Percentiles rank a stretch among this genome's conserved stretches.
Conservation (phyloP, 2,888 invertebrate species). For the Uropetala carovei region DNA sequence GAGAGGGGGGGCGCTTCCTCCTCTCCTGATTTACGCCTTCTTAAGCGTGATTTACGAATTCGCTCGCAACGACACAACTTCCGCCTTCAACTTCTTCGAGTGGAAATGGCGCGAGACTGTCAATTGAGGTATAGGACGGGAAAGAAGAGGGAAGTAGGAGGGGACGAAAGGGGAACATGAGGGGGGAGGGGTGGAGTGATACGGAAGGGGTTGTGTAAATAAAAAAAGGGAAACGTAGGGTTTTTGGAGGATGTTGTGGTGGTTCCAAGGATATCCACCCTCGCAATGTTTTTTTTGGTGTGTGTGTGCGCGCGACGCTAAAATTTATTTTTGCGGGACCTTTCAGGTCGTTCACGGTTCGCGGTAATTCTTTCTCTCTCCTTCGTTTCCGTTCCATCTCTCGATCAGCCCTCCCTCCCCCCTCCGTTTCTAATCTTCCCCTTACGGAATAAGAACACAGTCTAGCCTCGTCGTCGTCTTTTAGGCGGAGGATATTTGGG, state of each 20-base stretch:
- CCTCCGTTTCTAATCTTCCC: neutral
- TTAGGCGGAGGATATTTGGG: too few species aligned
- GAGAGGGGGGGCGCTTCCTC: neutral
- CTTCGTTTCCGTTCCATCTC: neutral
- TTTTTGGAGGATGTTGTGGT: neutral
- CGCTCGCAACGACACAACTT: neutral
- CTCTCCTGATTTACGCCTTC: neutral
- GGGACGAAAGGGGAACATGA: neutral
- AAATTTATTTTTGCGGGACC: neutral
- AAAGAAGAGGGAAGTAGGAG: neutral
- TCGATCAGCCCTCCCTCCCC: neutral
- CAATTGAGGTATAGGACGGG: neutral
- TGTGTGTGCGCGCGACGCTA: neutral
- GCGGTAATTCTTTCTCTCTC: neutral
- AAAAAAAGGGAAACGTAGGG: neutral
- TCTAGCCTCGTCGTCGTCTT: too few species aligned
- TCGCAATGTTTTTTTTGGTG: neutral
- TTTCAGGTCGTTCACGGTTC: constrained; percentile 5
- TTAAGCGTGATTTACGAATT: neutral
- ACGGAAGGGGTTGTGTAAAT: neutral
- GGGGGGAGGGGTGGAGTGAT: too few species aligned
- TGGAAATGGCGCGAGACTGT: neutral
- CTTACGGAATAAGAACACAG: too few species aligned
- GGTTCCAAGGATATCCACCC: neutral
- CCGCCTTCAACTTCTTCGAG: neutral